Evolutionary conservation across 2,113 vertebrate genomes (phyloP).

Genomic region (Micromys minutus): DNA sequence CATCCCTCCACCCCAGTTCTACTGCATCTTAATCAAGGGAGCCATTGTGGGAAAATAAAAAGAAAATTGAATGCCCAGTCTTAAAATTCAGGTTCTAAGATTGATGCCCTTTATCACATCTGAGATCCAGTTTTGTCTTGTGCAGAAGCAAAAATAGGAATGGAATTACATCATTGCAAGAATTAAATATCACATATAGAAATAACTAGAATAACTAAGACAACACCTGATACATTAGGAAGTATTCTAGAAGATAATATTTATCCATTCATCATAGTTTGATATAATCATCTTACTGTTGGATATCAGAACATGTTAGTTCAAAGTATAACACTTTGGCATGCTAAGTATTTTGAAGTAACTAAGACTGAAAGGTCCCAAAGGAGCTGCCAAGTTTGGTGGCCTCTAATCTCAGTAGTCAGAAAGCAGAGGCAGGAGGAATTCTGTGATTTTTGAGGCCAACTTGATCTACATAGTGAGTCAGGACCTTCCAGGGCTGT

Average conservation of each 20-base stretch:
- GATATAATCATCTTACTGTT: not conserved
- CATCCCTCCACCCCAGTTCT: not conserved
- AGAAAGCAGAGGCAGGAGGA: not conserved
- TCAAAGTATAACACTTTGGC: not conserved
- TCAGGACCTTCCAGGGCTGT: not conserved
- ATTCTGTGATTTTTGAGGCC: not conserved
- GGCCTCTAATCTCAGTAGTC: not conserved
- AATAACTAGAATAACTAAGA: not conserved
- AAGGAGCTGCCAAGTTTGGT: not conserved
- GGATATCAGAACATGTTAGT: not conserved
- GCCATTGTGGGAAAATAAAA: constrained; percentile 1
- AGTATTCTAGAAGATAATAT: not conserved
- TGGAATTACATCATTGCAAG: not conserved
- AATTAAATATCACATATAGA: constrained; percentile 2
- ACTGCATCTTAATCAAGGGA: constrained; percentile 19
- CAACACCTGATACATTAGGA: not conserved
- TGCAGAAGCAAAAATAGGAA: constrained; percentile 21
- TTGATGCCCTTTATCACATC: not conserved
- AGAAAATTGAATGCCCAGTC: not conserved
- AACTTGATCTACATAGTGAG: not conserved
- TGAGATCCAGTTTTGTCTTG: not conserved
- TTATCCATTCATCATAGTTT: not conserved
- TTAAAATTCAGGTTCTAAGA: not conserved
- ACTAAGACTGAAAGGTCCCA: not conserved
- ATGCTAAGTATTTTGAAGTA: not conserved